Evolutionary conservation across 1,140 invertebrate genomes (phyloP).

Genomic region (Anoplolepis gracilipes): DNA sequence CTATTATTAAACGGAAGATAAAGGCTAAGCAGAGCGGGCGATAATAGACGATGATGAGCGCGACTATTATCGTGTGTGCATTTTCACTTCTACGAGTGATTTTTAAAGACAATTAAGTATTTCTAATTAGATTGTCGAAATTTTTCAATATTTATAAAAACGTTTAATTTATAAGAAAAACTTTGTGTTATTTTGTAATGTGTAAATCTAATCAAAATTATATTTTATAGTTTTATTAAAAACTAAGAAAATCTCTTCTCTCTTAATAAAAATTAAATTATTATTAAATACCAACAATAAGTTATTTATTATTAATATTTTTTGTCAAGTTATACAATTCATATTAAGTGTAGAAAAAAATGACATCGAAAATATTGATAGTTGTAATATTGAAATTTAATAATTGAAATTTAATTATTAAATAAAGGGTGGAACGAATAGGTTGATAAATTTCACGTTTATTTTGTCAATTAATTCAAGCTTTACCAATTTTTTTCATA

Average conservation of each 20-base stretch:
- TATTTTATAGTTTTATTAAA: neutral
- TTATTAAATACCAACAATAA: too few species aligned
- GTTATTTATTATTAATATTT: too few species aligned
- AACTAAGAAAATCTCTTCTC: too few species aligned
- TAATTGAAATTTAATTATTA: neutral
- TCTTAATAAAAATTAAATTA: too few species aligned
- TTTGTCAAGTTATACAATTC: too few species aligned
- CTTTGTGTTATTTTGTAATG: neutral
- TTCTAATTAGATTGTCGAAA: neutral
- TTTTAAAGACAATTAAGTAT: neutral
- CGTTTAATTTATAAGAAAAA: neutral
- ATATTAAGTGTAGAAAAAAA: neutral
- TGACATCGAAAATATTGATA: neutral
- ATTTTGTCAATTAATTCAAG: neutral
- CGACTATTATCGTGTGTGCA: neutral
- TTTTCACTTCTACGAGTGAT: conserved; percentile 13
- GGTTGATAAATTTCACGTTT: neutral
- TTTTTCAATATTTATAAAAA: neutral
- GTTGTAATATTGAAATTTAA: neutral
- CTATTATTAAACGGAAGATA: conserved; percentile 2
- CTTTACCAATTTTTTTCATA: neutral
- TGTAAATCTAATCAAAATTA: neutral
- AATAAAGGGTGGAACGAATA: neutral
- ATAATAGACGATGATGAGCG: conserved; percentile 1
- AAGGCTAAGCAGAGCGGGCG: neutral